Evolutionary conservation across 2,888 invertebrate genomes (phyloP), one percentile per base, ranked within the genome.

Genomic region (Onchidella celtica): DNA sequence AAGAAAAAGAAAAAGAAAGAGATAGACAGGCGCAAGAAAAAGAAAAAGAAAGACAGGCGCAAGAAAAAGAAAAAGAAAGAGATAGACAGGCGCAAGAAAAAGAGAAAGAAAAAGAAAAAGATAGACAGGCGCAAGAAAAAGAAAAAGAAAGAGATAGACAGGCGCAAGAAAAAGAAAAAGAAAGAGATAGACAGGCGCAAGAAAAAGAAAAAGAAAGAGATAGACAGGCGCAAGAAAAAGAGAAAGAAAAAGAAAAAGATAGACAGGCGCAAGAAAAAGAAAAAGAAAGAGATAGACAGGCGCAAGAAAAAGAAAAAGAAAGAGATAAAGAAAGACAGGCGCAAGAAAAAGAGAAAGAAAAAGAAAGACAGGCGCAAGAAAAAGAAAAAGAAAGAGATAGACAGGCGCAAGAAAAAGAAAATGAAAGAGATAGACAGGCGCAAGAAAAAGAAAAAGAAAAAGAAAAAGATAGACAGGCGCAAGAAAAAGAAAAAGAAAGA

Each of bases 251-350:
- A 47, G 9, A 47, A 47, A 47, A 24, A 4, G 29, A 27, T 4
- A 32, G 29, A 27, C 6, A 32, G 63, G 21, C n/a, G 57, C 61
- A 34, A 63, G 57, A 75, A 65, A 66, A 36, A 76, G 24, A 66
- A 21, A 76, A 38, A 2, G 27, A 66, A 34, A 29, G 21, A 75
- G 17, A 68, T 6, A 66, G 21, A 79, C 11, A 75, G 55, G 61
- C 61, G n/a, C n/a, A 61, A 40, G 63, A 17, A 79, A 38, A 82
- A n/a, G 70, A 61, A 61, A n/a, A n/a, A n/a, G n/a, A n/a, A n/a
- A n/a, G n/a, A n/a, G n/a, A n/a, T n/a, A n/a, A n/a, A n/a, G n/a
- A n/a, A n/a, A n/a, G n/a, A n/a, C n/a, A n/a, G n/a, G n/a, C n/a
- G n/a, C n/a, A n/a, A n/a, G n/a, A n/a, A n/a, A n/a, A n/a, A n/a